Conservation (phyloP, 2,797 vertebrate genomes). For the Serranus cabrilla region DNA sequence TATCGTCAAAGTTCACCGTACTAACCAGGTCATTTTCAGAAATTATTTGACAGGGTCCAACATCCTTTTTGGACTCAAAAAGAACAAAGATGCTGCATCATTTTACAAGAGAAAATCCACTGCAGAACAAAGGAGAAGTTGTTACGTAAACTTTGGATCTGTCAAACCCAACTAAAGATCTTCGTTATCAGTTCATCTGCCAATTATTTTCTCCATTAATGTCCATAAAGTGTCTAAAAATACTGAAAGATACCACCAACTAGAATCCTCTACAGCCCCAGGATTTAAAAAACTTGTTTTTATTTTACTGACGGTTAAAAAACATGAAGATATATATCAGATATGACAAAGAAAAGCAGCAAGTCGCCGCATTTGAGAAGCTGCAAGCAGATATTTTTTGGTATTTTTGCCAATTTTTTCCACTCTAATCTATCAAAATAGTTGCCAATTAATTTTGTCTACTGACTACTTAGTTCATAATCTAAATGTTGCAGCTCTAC, state of each 20-base stretch:
- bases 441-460: neutral
- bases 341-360: neutral
- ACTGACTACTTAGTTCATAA: no score
- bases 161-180: neutral
- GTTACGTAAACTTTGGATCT: no score
- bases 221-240: neutral
- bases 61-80: neutral
- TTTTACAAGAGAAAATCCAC: neutral
- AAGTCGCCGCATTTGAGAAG: no score
- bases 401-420: no score
- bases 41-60: neutral
- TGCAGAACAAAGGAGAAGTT: neutral
- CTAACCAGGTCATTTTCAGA: neutral
- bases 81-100: neutral
- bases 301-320: neutral
- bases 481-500: neutral
- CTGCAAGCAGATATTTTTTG: no score
- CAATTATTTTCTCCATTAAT: neutral
- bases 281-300: neutral
- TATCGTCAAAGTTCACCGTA: neutral
- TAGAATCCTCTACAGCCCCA: neutral
- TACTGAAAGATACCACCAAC: neutral
- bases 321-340: neutral
- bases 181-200: no score
- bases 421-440: neutral